Percentiles rank a stretch among this genome's conserved stretches.
These are phyloP conservation scores for Galeopsomyia nigrocyanea DNA, from an alignment of 2,888 invertebrate genomes.

Conservation along the genomic window DNA sequence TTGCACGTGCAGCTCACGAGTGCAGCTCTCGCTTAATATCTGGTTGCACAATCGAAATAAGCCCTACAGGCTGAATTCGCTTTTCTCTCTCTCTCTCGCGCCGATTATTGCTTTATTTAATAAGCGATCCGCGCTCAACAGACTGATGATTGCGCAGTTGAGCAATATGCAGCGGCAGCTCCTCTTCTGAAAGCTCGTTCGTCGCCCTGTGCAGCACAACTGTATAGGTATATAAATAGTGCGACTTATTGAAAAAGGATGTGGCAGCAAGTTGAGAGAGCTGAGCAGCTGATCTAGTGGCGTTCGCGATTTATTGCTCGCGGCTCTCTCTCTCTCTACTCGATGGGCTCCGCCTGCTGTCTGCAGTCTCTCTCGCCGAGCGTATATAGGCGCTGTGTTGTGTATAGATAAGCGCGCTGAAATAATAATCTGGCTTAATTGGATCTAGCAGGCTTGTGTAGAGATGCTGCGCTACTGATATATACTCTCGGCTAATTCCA, in stretches of 20 bases:
- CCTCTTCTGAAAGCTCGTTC: background rate
- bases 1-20: background rate
- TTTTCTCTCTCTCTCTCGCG: conserved; percentile 58
- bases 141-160: no score
- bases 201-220: background rate
- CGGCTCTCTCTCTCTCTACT: no score
- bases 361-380: background rate
- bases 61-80: conserved; percentile 50
- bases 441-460: background rate
- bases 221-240: no score
- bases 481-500: no score
- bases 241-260: background rate
- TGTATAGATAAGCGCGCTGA: background rate
- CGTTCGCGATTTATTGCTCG: conserved; percentile 29
- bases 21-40: conserved; percentile 5
- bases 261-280: conserved; percentile 20
- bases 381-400: no score
- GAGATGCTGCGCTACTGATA: background rate
- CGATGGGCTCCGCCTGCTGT: background rate
- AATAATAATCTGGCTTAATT: background rate
- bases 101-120: conserved; percentile 65
- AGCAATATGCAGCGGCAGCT: no score
- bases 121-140: conserved; percentile 52
- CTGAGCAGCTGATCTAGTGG: conserved; percentile 22
- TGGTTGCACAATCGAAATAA: conserved; percentile 35